These are phyloP conservation scores for Schizopygopsis malacanthus DNA, from an alignment of 2,797 vertebrate genomes.

Conservation along the genomic window DNA sequence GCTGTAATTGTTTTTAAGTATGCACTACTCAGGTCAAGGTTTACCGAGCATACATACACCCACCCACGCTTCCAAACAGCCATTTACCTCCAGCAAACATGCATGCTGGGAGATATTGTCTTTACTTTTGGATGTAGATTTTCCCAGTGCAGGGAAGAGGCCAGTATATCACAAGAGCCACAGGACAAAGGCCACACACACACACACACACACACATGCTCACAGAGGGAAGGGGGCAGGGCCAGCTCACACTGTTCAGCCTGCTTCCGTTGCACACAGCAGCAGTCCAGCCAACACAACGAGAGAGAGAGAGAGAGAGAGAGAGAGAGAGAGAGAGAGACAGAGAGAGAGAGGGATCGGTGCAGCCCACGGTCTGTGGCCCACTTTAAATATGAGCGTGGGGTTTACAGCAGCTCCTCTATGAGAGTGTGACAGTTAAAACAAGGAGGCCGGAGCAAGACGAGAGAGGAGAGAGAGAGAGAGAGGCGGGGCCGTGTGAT, in stretches of 20 bases:
- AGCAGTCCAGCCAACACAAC: constrained; percentile 27
- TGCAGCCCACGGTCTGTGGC: constrained; percentile 43
- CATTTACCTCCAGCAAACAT: constrained; percentile 19
- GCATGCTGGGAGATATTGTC: constrained; percentile 31
- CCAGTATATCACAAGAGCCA: constrained; percentile 65
- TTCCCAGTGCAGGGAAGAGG: constrained; percentile 62
- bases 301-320: constrained; percentile 34
- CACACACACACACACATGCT: constrained; percentile 47
- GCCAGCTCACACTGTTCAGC: constrained; percentile 50
- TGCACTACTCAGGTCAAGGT: background rate
- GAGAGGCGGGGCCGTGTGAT: constrained; percentile 35
- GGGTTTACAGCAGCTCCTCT: constrained; percentile 36
- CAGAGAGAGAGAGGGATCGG: background rate
- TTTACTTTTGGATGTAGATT: constrained; percentile 59
- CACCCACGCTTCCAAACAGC: constrained; percentile 1
- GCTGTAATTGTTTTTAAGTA: constrained; percentile 12
- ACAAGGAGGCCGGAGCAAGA: constrained; percentile 42
- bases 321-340: background rate
- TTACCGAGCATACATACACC: background rate
- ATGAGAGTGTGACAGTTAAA: constrained; percentile 47
- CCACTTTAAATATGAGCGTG: constrained; percentile 54
- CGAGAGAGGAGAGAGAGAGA: constrained; percentile 3
- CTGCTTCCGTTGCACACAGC: constrained; percentile 52
- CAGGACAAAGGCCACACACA: constrained; percentile 59
- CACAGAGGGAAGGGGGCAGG: constrained; percentile 60